Percentiles rank a stretch among this genome's conserved stretches.
Conservation (phyloP, 2,113 vertebrate species). For the Microtus ochrogaster region DNA sequence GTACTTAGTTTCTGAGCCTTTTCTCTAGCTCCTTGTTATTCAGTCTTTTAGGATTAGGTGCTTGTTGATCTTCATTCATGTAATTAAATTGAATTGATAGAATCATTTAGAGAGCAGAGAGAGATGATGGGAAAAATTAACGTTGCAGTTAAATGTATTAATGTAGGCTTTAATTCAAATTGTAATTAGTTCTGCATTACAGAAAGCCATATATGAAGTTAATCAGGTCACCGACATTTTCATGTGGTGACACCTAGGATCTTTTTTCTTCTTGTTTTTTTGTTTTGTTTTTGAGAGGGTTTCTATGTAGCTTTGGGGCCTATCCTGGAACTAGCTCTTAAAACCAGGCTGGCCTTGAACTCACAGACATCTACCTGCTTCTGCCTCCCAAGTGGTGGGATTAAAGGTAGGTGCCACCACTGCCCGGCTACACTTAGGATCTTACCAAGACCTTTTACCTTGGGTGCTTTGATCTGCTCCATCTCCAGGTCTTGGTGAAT, state of each 20-base stretch:
- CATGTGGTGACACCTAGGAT: not conserved
- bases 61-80: not conserved
- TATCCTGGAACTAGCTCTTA: too few relatives aligned
- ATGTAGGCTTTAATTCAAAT: not conserved
- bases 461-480: not conserved
- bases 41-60: not conserved
- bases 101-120: slow-evolving; percentile 23
- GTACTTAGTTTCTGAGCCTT: not conserved
- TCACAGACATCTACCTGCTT: too few relatives aligned
- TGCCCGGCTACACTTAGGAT: not conserved
- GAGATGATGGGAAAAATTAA: not conserved
- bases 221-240: slow-evolving; percentile 13
- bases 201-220: not conserved
- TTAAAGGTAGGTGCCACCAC: too few relatives aligned
- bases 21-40: not conserved
- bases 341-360: too few relatives aligned
- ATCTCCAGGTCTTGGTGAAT: not conserved
- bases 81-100: not conserved
- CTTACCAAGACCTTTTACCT: not conserved
- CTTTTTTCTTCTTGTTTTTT: not conserved
- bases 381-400: too few relatives aligned
- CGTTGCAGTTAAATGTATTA: not conserved
- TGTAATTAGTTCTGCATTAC: not conserved
- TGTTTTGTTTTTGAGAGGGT: too few relatives aligned
- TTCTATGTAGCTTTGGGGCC: too few relatives aligned